Base-by-base conservation (phyloP, 2,888 invertebrate species). In the Lathronympha strigana region DNA sequence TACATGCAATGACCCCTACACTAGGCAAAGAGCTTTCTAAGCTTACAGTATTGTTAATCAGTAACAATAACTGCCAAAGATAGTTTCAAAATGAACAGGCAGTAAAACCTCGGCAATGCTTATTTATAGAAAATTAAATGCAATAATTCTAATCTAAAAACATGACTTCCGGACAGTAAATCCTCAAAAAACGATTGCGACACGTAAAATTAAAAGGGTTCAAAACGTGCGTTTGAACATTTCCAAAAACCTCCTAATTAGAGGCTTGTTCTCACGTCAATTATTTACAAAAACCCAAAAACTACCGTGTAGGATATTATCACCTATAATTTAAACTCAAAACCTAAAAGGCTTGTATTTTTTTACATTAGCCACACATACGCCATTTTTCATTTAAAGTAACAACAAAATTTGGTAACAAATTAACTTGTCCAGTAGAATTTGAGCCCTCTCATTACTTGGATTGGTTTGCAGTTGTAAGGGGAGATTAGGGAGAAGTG, bases 201-300 rank as follows among this genome's bases (percentile, higher is more conserved):
- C n/a, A 50, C 0, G 4, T 11, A 13, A 31, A 21, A 31, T 31
- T 6, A 36, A 54, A 54, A 54, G 53, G 53, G 23, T 23, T 38
- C 36, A n/a, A 28, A 55, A 47, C 23, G 9, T 19, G 31, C 38
- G 15, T 45, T 51, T 57, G 31, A 57, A 33, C 57, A 3, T 40
- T n/a, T 58, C 36, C 33, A 25, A 17, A 60, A 49, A 54, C 15
- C 17, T 1, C 38, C 58, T 61, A 64, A 64, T 66, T 66, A 61
- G 36, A 8, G 23, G 17, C 33, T 23, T 31, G 31, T 61, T 66
- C 66, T 61, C 66, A 66, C 60, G 66, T 54, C 49, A 66, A 66
- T 61, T 61, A 66, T 9, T 4, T 28, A 45, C 13, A 40, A 55
- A 28, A 61, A 60, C 38, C 19, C 21, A 33, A 43, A 55, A 53